Evolutionary conservation across 1,140 invertebrate species (phyloP).

Genomic region (Probaryconus sp.): DNA sequence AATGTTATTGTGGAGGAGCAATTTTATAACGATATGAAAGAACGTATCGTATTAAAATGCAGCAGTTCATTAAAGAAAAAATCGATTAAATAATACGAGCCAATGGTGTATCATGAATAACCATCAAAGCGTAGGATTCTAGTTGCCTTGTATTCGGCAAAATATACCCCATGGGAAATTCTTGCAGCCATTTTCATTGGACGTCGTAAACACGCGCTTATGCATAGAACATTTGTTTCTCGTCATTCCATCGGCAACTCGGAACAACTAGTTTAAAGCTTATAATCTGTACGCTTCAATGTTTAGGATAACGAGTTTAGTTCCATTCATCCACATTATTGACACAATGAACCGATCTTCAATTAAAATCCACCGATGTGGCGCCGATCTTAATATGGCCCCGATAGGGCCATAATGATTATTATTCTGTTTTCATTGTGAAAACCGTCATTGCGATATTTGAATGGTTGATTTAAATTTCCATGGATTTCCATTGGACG

Average conservation of each 20-base stretch:
- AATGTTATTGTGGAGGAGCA: neutral
- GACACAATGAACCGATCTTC: slow-evolving; percentile 6
- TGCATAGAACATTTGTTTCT: slow-evolving; percentile 58
- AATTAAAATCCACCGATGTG: too few species aligned
- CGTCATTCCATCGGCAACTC: slow-evolving; percentile 37
- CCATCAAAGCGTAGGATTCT: slow-evolving; percentile 39
- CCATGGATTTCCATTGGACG: too few species aligned
- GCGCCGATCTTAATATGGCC: too few species aligned
- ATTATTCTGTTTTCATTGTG: too few species aligned
- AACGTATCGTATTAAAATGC: slow-evolving; percentile 4
- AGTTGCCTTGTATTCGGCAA: slow-evolving; percentile 35
- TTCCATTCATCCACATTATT: slow-evolving; percentile 27
- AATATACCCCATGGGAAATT: slow-evolving; percentile 60
- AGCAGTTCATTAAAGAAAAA: slow-evolving; percentile 33
- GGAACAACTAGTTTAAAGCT: slow-evolving; percentile 43
- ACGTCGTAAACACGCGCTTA: slow-evolving; percentile 56
- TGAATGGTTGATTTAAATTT: too few species aligned
- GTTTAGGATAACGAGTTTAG: slow-evolving; percentile 50
- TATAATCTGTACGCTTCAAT: slow-evolving; percentile 50
- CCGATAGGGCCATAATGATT: too few species aligned
- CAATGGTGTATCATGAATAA: slow-evolving; percentile 48
- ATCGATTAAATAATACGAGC: slow-evolving; percentile 43
- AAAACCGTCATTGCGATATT: too few species aligned
- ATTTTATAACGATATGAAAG: slow-evolving; percentile 24
- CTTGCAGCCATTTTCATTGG: slow-evolving; percentile 55